Base-by-base conservation (phyloP, 2,113 vertebrate species). In the Corydoras sp. region DNA sequence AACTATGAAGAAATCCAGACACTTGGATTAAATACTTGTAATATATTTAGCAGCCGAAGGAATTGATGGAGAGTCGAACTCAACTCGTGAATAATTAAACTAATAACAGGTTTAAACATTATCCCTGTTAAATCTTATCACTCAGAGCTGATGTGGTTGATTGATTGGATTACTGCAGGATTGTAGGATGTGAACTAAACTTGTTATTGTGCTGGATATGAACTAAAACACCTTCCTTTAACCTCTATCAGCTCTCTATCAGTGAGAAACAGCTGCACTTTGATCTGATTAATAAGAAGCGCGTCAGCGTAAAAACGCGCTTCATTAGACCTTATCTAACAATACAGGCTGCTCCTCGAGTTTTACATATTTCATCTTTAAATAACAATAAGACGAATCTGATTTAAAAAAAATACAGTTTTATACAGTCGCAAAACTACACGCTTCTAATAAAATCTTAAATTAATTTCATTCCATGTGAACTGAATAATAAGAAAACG, bases 71-170 rank as follows among this genome's bases (percentile, higher is more conserved):
- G 30, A 56, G 30, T 32, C 50, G 10, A 10, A 8, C 18, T n/a
- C 0, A n/a, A 3, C 67, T 54, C 31, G 31, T 71, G 69, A 62
- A 11, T 51, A 43, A 67, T 29, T 61, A 5, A 29, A 9, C 3
- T 29, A 61, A 73, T 66, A 67, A 73, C 54, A 61, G 58, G 71
- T 3, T 67, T 73, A 67, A 67, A 73, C 64, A 73, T 73, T 73
- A 73, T 51, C 72, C 31, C 13, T 48, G 9, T 58, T n/a, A 68
- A 68, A 74, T 74, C 72, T 68, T 68, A 74, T 68, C 65, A 49
- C 3, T 30, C 65, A 68, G 14, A 49, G 31, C 65, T 55, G 72
- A 68, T 73, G 64, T 35, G 66, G 43, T 31, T 51, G 56, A 74
- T 61, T 74, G 72, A 74, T 68, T 68, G 72, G 58, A 74, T 55